Evolutionary conservation across 30 jellyfish, hydroid and myxozoan genomes (phyloP).

Genomic region (Chrysaora quinquecirrha): DNA sequence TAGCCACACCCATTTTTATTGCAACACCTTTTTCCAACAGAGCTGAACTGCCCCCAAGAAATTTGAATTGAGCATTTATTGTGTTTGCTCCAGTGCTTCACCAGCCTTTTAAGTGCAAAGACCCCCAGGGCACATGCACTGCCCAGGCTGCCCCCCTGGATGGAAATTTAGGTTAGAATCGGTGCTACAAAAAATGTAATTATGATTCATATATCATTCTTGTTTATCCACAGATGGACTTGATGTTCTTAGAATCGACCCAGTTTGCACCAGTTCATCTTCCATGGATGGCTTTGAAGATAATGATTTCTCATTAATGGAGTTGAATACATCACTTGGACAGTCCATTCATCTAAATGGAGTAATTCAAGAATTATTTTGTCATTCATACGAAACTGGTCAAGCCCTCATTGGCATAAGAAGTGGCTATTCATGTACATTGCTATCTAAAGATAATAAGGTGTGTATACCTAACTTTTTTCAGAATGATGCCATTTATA

Average conservation of each 20-base stretch:
- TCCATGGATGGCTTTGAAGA: neutral
- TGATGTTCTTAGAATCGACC: neutral
- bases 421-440: constrained; percentile 47
- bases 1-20: no score
- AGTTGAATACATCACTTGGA: neutral
- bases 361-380: constrained; percentile 16
- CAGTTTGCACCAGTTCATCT: constrained; percentile 5
- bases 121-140: no score
- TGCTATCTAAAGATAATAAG: constrained; percentile 22
- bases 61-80: no score
- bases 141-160: no score
- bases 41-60: no score
- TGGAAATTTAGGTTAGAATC: no score
- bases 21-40: no score
- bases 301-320: neutral
- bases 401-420: constrained; percentile 34
- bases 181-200: no score
- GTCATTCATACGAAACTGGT: neutral
- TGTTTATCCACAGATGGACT: constrained; percentile 1
- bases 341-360: constrained; percentile 4
- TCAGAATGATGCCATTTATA: no score
- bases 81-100: no score
- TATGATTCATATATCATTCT: neutral
- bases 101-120: no score
- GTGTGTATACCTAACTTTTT: constrained; percentile 3